Conservation (phyloP, 92 coral and sea anemone species). For the Phenganax stokvisi region DNA sequence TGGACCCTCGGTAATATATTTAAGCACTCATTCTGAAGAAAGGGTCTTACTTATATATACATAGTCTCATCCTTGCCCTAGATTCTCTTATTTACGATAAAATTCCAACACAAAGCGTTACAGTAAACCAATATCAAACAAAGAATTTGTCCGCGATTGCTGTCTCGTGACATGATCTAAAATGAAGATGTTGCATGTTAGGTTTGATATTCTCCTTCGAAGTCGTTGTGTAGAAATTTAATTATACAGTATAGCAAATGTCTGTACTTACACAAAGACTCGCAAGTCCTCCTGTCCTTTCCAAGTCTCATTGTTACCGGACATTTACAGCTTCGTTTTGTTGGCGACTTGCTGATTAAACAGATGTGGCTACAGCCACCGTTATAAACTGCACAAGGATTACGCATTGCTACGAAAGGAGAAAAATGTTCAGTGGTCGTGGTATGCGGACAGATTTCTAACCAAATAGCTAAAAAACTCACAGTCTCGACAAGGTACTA, state of each 20-base stretch:
- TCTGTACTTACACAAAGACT: conserved; percentile 25
- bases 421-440: not conserved
- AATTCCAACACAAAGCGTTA: not conserved
- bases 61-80: not conserved
- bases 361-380: conserved; percentile 94
- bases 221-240: not conserved
- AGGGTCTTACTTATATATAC: not conserved
- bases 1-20: not conserved
- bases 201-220: not conserved
- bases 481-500: no score
- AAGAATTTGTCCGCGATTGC: conserved; percentile 7
- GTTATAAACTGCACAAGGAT: conserved; percentile 64
- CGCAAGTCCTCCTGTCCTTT: conserved; percentile 55
- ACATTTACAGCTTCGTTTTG: conserved; percentile 64
- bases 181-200: not conserved
- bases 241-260: not conserved
- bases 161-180: conserved; percentile 9
- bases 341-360: conserved; percentile 55
- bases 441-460: no score
- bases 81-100: not conserved
- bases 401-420: conserved; percentile 55
- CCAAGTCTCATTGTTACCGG: conserved; percentile 67
- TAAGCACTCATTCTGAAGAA: not conserved
- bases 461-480: no score
- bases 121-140: conserved; percentile 13